Conservation (phyloP, 2,113 vertebrate genomes). For the Melanerpes formicivorus region DNA sequence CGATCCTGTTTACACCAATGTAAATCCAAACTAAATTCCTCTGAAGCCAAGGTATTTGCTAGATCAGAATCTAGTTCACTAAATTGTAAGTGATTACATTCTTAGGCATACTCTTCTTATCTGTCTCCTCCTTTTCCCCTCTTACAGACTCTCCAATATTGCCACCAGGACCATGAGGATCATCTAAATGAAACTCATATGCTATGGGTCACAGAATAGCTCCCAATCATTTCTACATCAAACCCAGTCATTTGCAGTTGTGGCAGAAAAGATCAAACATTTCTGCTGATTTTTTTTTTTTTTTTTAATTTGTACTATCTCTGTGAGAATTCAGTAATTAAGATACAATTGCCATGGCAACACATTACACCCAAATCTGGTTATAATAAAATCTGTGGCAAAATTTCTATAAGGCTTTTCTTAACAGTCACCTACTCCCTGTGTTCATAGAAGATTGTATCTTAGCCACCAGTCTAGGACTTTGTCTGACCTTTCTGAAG, state of each 20-base stretch:
- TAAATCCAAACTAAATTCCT: conserved; percentile 40
- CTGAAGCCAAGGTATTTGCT: conserved; percentile 27
- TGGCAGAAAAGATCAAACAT: conserved; percentile 1
- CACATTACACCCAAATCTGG: neutral
- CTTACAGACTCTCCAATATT: neutral
- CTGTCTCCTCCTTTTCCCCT: neutral
- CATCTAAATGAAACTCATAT: conserved; percentile 45
- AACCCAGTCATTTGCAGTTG: neutral
- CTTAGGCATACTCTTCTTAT: neutral
- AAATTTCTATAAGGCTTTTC: neutral
- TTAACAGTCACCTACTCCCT: neutral
- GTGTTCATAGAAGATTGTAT: neutral
- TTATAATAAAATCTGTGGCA: conserved; percentile 12
- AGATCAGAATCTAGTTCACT: conserved; percentile 33
- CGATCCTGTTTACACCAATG: conserved; percentile 34
- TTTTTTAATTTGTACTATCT: neutral
- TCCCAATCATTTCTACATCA: neutral
- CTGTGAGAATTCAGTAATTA: conserved; percentile 18
- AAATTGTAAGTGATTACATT: neutral
- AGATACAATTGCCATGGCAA: conserved; percentile 32
- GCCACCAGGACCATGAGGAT: neutral
- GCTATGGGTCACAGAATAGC: neutral
- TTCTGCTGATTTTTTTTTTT: neutral
- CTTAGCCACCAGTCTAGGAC: neutral
- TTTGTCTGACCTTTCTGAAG: neutral